These are phyloP conservation scores for Zygothrica quintamaculata DNA, from an alignment of 2,888 invertebrate genomes.

Conservation along the genomic window DNA sequence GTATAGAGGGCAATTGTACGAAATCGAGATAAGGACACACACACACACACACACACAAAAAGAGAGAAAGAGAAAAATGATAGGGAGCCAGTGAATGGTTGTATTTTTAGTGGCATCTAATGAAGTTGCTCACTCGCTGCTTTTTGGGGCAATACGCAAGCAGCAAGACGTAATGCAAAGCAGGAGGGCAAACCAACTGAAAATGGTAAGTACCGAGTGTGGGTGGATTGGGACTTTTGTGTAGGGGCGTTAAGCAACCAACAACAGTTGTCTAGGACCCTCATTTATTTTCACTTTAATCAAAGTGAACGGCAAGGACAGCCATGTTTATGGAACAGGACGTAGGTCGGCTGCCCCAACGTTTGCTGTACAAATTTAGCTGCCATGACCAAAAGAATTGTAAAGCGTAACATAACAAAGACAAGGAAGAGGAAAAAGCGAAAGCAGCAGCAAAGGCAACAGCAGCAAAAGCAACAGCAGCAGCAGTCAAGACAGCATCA, in stretches of 20 bases:
- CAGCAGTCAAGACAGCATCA: no score
- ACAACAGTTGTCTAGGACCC: conserved; percentile 76
- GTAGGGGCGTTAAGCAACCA: conserved; percentile 38
- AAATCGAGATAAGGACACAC: no score
- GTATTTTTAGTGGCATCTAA: conserved; percentile 66
- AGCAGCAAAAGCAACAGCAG: background rate
- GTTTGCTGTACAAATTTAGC: conserved; percentile 73
- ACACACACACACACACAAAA: no score
- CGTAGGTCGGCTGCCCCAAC: conserved; percentile 39
- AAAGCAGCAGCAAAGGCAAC: conserved; percentile 15
- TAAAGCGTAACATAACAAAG: conserved; percentile 78
- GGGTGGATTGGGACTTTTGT: conserved; percentile 5
- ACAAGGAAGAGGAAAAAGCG: conserved; percentile 47
- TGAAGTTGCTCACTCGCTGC: conserved; percentile 58
- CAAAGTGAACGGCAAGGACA: conserved; percentile 67
- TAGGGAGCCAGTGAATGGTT: conserved; percentile 22
- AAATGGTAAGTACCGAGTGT: conserved; percentile 51
- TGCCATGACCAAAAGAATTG: conserved; percentile 72
- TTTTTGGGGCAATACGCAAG: no score
- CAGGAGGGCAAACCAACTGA: conserved; percentile 39
- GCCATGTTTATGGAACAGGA: conserved; percentile 12
- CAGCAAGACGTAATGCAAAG: conserved; percentile 6
- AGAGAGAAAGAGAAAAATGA: no score
- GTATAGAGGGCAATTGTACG: no score
- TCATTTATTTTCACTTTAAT: conserved; percentile 79